Base-by-base conservation (phyloP, 1,140 invertebrate genomes). In the Anastrepha ludens region DNA sequence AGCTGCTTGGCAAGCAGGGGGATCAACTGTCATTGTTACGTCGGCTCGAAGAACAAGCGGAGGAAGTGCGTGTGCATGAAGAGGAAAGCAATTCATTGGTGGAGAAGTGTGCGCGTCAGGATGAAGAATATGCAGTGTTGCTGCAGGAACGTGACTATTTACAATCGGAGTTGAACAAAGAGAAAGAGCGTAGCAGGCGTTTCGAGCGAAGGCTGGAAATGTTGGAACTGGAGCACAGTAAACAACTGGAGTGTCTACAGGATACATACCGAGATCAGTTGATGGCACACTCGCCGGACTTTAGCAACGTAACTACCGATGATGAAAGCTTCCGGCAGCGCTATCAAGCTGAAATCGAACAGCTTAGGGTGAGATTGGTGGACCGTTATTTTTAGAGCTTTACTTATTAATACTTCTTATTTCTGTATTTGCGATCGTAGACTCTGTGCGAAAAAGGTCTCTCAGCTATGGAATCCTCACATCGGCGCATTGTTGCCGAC, bases 331-430 rank as follows among this genome's bases (percentile, higher is more conserved):
- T 97, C 55, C 94, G 96, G 20, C 96, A 96, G 89, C 94, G 96
- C 67, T 98, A 98, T 92, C 96, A 98, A 93, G 95, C 96, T 59
- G 97, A 98, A 94, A 97, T 98, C 88, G 97, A 98, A 92, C 97
- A 98, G 93, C 93, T 98, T 59, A 95, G 96, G 90, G 96, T 95
- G 90, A 90, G 94, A 90, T 78, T 44, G 15, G 29, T 29, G 29
- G 29, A 29, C 1, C 29, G 29, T 29, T 29, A 29, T 29, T 70
- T 39, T 60, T 62, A 41, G 29, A 44, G 20, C 39, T 60, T 44
- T 47, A 29, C 29, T 86, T 59, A 17, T 87, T 67, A 13, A 74
- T 64, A 58, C 41, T 55, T 17, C 81, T 60, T 81, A 62, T 62
- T 86, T 6, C 9, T 41, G 55, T 87, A 17, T 11, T 17, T 50